A percentile compares a stretch with the other conserved stretches of the same genome.
phyloP scores from a whole-genome alignment of 2,113 vertebrate species.

The Scytalopus superciliaris region DNA sequence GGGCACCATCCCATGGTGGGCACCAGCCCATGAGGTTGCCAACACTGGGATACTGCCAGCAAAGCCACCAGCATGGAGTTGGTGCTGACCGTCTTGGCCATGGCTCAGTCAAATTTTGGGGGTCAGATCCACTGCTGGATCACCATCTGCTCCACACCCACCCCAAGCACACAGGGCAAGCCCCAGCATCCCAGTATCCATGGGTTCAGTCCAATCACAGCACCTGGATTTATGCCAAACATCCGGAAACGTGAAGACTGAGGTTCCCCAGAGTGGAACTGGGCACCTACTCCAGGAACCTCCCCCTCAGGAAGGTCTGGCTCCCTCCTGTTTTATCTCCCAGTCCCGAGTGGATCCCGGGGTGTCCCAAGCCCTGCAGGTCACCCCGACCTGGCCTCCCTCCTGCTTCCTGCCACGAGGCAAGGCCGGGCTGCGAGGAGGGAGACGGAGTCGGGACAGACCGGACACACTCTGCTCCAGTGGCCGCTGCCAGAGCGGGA shows the following conservation, averaged over 20 bases:
- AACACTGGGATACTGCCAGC: neutral
- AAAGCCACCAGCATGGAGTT: fast-evolving
- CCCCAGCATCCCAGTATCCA: neutral
- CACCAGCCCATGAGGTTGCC: fast-evolving
- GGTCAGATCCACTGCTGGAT: neutral
- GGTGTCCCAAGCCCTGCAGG: neutral
- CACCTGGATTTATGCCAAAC: neutral
- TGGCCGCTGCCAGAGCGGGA: neutral
- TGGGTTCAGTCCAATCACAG: neutral
- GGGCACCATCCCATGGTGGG: neutral
- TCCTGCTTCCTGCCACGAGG: constrained; percentile 59
- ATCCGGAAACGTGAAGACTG: fast-evolving
- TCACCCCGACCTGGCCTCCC: neutral
- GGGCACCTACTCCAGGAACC: fast-evolving
- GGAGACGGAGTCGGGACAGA: neutral
- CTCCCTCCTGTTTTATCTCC: neutral
- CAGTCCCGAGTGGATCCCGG: fast-evolving
- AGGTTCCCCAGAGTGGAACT: neutral
- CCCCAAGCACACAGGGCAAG: neutral
- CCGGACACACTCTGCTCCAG: fast-evolving
- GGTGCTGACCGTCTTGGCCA: neutral
- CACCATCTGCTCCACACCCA: neutral
- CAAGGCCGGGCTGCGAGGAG: neutral
- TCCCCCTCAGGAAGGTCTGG: fast-evolving
- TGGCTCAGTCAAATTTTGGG: fast-evolving